phyloP scores from a whole-genome alignment of 2,888 invertebrate species.

The Odontomyia ornata region DNA sequence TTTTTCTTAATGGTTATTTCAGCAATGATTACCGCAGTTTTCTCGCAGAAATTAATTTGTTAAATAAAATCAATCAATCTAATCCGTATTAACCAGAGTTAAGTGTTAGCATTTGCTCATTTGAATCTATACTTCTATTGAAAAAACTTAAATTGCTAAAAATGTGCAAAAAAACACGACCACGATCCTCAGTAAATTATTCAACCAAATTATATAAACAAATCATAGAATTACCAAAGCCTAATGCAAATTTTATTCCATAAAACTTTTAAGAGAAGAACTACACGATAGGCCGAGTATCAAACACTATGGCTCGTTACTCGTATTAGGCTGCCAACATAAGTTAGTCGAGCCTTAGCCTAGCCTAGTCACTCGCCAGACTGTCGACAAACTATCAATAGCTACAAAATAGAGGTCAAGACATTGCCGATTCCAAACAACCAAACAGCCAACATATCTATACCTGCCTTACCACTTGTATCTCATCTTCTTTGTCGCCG shows the following conservation, averaged over 20 bases:
- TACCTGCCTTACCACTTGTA: not conserved
- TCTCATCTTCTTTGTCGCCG: not conserved
- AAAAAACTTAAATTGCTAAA: too few species aligned
- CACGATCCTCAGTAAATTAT: not conserved
- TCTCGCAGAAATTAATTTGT: too few species aligned
- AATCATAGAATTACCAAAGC: slow-evolving; percentile 15
- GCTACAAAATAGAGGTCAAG: slow-evolving; percentile 17
- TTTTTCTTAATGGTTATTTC: too few species aligned
- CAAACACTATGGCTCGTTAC: too few species aligned
- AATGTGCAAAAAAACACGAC: too few species aligned
- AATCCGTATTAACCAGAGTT: too few species aligned
- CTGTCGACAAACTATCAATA: not conserved
- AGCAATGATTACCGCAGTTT: too few species aligned
- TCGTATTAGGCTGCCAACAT: too few species aligned
- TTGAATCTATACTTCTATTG: too few species aligned
- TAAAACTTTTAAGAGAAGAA: not conserved
- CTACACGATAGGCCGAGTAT: not conserved
- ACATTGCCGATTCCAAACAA: not conserved
- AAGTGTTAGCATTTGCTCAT: too few species aligned
- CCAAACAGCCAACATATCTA: not conserved
- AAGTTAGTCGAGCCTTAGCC: too few species aligned
- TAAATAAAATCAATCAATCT: too few species aligned
- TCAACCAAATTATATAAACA: slow-evolving; percentile 15
- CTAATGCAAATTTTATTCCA: slow-evolving; percentile 10
- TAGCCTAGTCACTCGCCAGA: not conserved